Evolutionary conservation across 2,797 vertebrate genomes (phyloP).

Genomic region (Silurus aristotelis): DNA sequence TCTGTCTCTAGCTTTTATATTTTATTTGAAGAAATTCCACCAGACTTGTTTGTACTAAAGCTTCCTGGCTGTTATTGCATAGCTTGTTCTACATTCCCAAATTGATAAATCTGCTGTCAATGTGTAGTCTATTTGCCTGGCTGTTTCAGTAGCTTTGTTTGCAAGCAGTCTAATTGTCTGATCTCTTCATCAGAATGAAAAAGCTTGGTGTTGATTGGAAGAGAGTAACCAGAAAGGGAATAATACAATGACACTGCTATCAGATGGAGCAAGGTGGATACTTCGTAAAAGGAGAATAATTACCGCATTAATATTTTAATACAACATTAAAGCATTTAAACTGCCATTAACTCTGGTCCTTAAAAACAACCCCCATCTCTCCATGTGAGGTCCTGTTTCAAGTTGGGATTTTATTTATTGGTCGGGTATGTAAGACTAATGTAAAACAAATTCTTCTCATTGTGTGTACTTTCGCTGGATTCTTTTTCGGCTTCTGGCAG

Average conservation of each 20-base stretch:
- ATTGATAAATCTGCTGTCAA: not conserved
- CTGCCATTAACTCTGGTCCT: not conserved
- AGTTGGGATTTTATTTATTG: not conserved
- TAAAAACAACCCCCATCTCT: not conserved
- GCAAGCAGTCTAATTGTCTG: constrained; percentile 10
- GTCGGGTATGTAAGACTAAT: not conserved
- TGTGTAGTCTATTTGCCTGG: constrained; percentile 12
- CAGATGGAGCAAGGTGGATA: not conserved
- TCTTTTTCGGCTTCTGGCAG: not conserved
- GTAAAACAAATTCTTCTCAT: not conserved
- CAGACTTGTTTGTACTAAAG: not conserved
- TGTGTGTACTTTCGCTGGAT: not conserved
- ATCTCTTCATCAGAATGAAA: constrained; percentile 10
- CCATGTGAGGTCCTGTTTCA: not conserved
- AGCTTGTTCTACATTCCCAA: not conserved
- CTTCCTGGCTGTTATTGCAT: not conserved
- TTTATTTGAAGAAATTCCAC: not conserved
- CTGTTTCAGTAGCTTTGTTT: not conserved
- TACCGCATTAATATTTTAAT: not conserved
- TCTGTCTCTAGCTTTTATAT: not conserved
- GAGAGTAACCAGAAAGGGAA: not conserved
- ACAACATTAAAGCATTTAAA: not conserved
- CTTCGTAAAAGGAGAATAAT: not conserved
- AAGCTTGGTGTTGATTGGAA: not conserved
- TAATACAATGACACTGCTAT: not conserved